Percentiles rank a stretch among this genome's conserved stretches.
phyloP scores from a whole-genome alignment of 2,113 vertebrate genomes.

The Psittacula cyanocephala region DNA sequence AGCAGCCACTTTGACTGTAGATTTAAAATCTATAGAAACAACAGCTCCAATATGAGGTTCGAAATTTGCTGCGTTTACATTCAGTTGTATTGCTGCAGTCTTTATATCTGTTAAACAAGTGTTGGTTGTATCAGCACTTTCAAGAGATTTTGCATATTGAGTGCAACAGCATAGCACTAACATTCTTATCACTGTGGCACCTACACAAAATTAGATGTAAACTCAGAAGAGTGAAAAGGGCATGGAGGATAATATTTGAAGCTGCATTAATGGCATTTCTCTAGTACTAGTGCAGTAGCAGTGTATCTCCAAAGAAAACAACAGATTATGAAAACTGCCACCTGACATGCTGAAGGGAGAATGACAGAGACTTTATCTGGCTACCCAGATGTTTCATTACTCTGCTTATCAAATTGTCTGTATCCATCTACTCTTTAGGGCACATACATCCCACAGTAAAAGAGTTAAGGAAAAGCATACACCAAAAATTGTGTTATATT shows the following conservation, averaged over 20 bases:
- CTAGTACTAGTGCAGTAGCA: neutral
- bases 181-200: neutral
- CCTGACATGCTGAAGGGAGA: neutral
- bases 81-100: neutral
- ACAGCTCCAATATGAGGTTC: neutral
- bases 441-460: neutral
- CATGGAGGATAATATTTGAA: neutral
- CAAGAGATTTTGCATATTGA: neutral
- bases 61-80: neutral
- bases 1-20: neutral
- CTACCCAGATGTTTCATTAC: neutral
- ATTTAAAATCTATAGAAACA: neutral
- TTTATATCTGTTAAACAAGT: neutral
- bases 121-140: neutral
- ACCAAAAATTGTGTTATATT: neutral
- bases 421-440: neutral
- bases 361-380: neutral
- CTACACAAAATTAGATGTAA: neutral
- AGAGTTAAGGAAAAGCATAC: neutral
- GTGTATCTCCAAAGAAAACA: neutral
- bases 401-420: neutral
- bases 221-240: neutral
- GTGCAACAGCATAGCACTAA: neutral
- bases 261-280: neutral
- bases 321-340: neutral